phyloP scores from a whole-genome alignment of 2,797 vertebrate genomes.

The Eupleurogrammus muticus region DNA sequence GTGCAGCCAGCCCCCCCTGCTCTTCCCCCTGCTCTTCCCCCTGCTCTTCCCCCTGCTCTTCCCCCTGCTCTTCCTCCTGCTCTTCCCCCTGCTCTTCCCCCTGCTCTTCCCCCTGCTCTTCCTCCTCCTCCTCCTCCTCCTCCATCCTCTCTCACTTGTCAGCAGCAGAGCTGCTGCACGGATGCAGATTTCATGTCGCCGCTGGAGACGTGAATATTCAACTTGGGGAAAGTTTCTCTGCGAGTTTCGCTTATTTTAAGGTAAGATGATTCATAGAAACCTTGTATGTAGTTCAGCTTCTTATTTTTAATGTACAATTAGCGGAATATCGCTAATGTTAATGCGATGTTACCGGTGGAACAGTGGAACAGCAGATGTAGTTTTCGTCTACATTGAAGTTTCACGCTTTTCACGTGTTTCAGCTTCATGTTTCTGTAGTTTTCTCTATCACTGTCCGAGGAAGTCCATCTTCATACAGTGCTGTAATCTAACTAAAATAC shows the following conservation, averaged over 20 bases:
- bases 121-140: conserved; percentile 38
- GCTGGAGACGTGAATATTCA: conserved; percentile 14
- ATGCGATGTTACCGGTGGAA: not conserved
- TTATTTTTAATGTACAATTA: no score
- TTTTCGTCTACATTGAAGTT: not conserved
- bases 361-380: no score
- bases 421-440: not conserved
- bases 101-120: conserved; percentile 19
- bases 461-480: no score
- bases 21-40: no score
- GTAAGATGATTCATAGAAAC: conserved; percentile 26
- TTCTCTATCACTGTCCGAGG: not conserved
- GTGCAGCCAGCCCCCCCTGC: no score
- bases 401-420: not conserved
- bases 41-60: no score
- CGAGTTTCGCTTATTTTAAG: conserved; percentile 1
- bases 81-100: conserved; percentile 39
- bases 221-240: not conserved
- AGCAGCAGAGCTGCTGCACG: conserved; percentile 29
- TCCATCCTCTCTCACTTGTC: conserved; percentile 26
- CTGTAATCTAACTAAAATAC: no score
- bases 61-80: no score
- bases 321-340: no score
- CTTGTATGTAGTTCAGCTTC: not conserved
- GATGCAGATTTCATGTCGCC: conserved; percentile 24